Percentiles rank a stretch among this genome's conserved stretches.
These are phyloP conservation scores for Rhinogobio ventralis DNA, from an alignment of 2,797 vertebrate species.

Conservation along the genomic window DNA sequence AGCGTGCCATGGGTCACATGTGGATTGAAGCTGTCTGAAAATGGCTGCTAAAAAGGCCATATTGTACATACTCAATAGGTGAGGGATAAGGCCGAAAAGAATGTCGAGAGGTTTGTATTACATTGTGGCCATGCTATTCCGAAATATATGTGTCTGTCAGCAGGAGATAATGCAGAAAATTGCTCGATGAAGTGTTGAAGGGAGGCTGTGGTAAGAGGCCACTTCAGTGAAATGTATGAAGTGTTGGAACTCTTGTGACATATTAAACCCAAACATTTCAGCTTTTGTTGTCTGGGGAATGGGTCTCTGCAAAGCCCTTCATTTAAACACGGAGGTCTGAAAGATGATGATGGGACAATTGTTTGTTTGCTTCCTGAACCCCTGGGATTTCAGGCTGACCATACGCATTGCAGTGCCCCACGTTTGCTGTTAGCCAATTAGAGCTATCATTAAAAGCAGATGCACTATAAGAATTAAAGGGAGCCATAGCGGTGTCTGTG, in stretches of 20 bases:
- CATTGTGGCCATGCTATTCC: slow-evolving; percentile 40
- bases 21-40: slow-evolving; percentile 56
- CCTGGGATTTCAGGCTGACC: slow-evolving; percentile 44
- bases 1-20: slow-evolving; percentile 53
- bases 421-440: slow-evolving; percentile 77
- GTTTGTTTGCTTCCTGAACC: slow-evolving; percentile 49
- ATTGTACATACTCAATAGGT: slow-evolving; percentile 55
- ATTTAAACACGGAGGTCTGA: slow-evolving; percentile 19
- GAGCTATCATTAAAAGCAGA: slow-evolving; percentile 73
- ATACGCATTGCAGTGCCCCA: slow-evolving; percentile 19
- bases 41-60: slow-evolving; percentile 53
- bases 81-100: slow-evolving; percentile 46
- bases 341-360: slow-evolving; percentile 17
- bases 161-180: slow-evolving; percentile 46
- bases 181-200: slow-evolving; percentile 38
- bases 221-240: slow-evolving; percentile 11
- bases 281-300: not conserved
- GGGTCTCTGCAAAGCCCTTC: slow-evolving; percentile 3
- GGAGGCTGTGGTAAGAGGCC: slow-evolving; percentile 31
- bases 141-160: slow-evolving; percentile 35
- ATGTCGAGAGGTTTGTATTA: slow-evolving; percentile 54
- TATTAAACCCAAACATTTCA: slow-evolving; percentile 24
- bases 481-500: slow-evolving; percentile 66
- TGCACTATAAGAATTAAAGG: slow-evolving; percentile 76
- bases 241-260: slow-evolving; percentile 8